Conservation (phyloP, 2,888 invertebrate species). For the Eristalinus aeneus region DNA sequence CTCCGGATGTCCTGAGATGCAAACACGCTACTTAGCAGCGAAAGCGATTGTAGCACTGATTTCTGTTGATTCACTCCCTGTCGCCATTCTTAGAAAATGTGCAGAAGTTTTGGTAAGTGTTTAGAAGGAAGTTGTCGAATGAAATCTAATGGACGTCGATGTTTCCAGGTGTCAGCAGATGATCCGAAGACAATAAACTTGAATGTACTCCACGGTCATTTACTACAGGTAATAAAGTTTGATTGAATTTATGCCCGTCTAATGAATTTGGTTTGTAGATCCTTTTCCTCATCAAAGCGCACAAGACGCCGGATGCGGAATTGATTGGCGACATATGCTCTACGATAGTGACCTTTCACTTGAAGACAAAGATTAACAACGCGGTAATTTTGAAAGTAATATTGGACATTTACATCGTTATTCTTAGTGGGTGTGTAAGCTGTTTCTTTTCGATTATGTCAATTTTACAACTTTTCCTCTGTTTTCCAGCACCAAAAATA, state of each 20-base stretch:
- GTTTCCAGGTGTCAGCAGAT: slow-evolving; percentile 69
- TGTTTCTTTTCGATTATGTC: too few relatives aligned
- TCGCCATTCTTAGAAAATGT: slow-evolving; percentile 74
- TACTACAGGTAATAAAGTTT: slow-evolving; percentile 74
- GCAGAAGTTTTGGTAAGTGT: slow-evolving; percentile 72
- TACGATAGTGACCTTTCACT: slow-evolving; percentile 72
- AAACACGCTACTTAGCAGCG: slow-evolving; percentile 88
- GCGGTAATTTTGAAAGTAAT: slow-evolving; percentile 73
- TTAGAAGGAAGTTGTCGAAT: background rate
- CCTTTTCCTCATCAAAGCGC: slow-evolving; percentile 71
- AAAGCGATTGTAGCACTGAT: slow-evolving; percentile 85
- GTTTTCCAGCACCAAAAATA: slow-evolving; percentile 66
- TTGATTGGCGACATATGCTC: slow-evolving; percentile 73
- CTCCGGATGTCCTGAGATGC: slow-evolving; percentile 85
- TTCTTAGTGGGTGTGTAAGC: slow-evolving; percentile 72
- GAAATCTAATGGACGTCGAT: background rate
- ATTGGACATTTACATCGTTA: slow-evolving; percentile 74
- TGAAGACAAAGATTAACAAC: slow-evolving; percentile 73
- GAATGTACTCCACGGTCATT: slow-evolving; percentile 75
- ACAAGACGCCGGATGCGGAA: slow-evolving; percentile 66
- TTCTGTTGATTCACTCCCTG: slow-evolving; percentile 77
- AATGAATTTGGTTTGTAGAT: slow-evolving; percentile 60
- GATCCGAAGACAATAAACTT: slow-evolving; percentile 60
- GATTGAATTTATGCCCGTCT: background rate
- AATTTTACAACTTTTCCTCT: too few relatives aligned